Evolutionary conservation across 1,140 invertebrate genomes (phyloP).

Genomic region (Bilobella aurantiaca): DNA sequence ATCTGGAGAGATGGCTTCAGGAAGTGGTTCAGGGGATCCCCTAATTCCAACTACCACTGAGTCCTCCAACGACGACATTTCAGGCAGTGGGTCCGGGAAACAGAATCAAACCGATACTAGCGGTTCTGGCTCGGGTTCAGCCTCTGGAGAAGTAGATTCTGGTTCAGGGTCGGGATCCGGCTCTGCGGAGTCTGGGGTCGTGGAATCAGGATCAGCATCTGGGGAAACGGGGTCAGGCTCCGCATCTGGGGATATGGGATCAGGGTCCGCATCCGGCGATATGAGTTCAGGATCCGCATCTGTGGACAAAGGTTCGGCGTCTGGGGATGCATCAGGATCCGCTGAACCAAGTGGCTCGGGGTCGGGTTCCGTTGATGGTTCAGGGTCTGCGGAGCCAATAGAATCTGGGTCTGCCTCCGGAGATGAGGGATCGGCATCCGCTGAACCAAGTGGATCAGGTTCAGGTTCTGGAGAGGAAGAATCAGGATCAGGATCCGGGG

Average conservation of each 20-base stretch:
- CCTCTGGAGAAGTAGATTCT: constrained; percentile 10
- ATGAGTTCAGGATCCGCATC: no score
- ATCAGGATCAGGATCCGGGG: not conserved
- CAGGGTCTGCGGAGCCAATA: no score
- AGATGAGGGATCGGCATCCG: no score
- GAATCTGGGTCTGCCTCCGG: not conserved
- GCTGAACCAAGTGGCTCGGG: no score
- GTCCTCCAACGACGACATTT: not conserved
- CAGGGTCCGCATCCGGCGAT: not conserved
- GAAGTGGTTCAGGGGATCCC: no score
- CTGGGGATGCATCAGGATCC: no score
- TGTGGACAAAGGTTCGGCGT: no score
- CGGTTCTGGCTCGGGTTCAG: constrained; percentile 15
- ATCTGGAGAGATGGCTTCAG: no score
- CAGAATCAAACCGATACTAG: constrained; percentile 19
- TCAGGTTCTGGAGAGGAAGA: not conserved
- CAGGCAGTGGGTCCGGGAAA: not conserved
- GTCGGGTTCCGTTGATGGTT: no score
- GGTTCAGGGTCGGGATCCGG: constrained; percentile 10
- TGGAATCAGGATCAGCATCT: constrained; percentile 15
- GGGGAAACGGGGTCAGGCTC: not conserved
- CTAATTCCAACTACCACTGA: no score
- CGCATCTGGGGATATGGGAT: not conserved
- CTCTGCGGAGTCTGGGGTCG: not conserved
- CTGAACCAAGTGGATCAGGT: not conserved